Evolutionary conservation across 1,140 invertebrate species (phyloP).

Genomic region (Brachionus paranguensis): DNA sequence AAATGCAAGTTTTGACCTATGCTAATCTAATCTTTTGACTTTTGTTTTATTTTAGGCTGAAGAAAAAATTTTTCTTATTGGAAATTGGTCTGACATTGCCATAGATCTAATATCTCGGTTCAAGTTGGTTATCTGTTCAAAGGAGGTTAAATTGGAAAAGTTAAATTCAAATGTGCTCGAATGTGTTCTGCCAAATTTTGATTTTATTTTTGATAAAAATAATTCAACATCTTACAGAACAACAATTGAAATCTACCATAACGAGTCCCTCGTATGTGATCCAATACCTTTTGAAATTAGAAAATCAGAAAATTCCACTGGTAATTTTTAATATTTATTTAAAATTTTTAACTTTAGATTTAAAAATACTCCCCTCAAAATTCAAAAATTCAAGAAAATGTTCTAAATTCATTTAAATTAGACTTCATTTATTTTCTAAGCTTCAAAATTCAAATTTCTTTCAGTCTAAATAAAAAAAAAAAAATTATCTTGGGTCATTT

Average conservation of each 20-base stretch:
- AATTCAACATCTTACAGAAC: background rate
- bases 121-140: background rate
- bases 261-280: background rate
- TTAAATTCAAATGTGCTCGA: constrained; percentile 2
- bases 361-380: too few species aligned
- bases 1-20: background rate
- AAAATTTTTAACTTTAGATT: too few species aligned
- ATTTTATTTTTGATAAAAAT: background rate
- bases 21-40: background rate
- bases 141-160: background rate
- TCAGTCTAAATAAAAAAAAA: too few species aligned
- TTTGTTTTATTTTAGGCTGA: background rate
- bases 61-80: background rate
- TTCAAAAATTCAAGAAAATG: too few species aligned
- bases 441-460: too few species aligned
- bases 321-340: background rate
- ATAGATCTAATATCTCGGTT: background rate
- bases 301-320: background rate
- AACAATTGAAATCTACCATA: background rate
- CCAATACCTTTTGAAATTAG: background rate
- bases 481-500: too few species aligned
- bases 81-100: background rate
- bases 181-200: background rate
- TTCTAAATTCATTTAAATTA: too few species aligned
- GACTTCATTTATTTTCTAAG: too few species aligned